Conservation (phyloP, 2,888 invertebrate genomes). For the Rhamnusium bicolor region DNA sequence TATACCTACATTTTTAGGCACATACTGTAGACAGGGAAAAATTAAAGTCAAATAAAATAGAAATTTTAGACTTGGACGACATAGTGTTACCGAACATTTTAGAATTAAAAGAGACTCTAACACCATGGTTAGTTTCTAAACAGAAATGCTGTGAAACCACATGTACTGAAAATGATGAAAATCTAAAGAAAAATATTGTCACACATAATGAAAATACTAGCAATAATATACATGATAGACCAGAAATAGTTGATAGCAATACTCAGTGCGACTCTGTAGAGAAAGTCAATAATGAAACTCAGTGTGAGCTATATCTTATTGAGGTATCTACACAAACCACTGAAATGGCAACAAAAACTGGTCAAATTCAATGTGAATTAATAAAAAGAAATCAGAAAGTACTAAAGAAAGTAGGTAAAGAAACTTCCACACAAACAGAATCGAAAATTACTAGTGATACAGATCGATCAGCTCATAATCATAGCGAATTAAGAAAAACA, state of each 20-base stretch:
- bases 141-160: conserved; percentile 8
- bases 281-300: neutral
- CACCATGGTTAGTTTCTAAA: conserved; percentile 30
- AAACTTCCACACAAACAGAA: neutral
- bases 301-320: neutral
- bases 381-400: neutral
- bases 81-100: conserved; percentile 24
- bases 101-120: conserved; percentile 21
- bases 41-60: conserved; percentile 1
- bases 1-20: conserved; percentile 18
- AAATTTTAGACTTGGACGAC: conserved; percentile 30
- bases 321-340: neutral
- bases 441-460: too few species aligned
- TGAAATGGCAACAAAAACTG: neutral
- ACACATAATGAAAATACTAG: neutral
- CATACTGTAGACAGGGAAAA: neutral
- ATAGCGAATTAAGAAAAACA: neutral
- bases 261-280: neutral
- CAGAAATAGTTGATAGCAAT: neutral
- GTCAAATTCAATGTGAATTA: conserved; percentile 1
- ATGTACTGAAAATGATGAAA: neutral
- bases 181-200: neutral
- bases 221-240: neutral
- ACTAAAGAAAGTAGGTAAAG: neutral
- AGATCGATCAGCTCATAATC: neutral